Percentiles rank a stretch among this genome's conserved stretches.
phyloP scores from a whole-genome alignment of 2,888 invertebrate genomes.

The Scaptomyza parva region DNA sequence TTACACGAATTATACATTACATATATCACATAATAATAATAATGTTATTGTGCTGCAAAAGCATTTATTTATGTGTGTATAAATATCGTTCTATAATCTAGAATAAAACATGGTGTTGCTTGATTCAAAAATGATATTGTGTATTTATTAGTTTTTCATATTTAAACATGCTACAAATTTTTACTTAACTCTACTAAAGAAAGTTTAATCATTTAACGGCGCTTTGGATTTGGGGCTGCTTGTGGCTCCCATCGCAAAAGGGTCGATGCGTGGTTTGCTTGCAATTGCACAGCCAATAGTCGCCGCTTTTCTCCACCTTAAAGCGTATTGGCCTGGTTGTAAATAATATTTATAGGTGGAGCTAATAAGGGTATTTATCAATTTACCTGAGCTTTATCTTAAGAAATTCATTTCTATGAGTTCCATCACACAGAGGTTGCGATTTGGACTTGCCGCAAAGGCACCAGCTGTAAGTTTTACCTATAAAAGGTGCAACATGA shows the following conservation, averaged over 20 bases:
- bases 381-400: conserved; percentile 89
- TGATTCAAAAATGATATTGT: conserved; percentile 54
- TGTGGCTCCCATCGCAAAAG: conserved; percentile 98
- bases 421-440: conserved; percentile 98
- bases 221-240: conserved; percentile 89
- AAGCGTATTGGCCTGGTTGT: conserved; percentile 91
- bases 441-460: conserved; percentile 95
- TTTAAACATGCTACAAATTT: conserved; percentile 29
- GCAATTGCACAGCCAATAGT: conserved; percentile 99
- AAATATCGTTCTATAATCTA: conserved; percentile 54
- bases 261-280: conserved; percentile 97
- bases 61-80: conserved; percentile 43
- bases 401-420: conserved; percentile 91
- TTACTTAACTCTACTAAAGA: conserved; percentile 7
- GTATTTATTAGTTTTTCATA: conserved; percentile 43
- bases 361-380: background rate
- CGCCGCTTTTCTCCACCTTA: conserved; percentile 93
- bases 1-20: conserved; percentile 11
- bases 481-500: conserved; percentile 74
- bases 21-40: conserved; percentile 36
- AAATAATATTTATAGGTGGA: background rate
- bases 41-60: conserved; percentile 39
- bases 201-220: conserved; percentile 83
- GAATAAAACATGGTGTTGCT: conserved; percentile 72
- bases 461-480: conserved; percentile 95